These are phyloP conservation scores for Agonopterix heracliana DNA, from an alignment of 2,888 invertebrate genomes.

Conservation along the genomic window DNA sequence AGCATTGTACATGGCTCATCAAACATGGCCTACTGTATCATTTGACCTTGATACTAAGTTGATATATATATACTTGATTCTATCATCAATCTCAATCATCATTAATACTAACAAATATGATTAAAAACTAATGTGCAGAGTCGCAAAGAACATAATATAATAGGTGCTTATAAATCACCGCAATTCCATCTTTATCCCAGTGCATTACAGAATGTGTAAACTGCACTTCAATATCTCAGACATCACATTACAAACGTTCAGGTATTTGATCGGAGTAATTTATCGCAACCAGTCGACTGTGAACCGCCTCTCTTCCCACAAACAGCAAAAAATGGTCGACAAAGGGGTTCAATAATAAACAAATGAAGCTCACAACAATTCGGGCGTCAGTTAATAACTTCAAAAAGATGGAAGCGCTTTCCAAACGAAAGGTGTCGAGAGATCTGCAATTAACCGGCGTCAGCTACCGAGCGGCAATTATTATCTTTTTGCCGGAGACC, in stretches of 20 bases:
- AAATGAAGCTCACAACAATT: slow-evolving; percentile 27
- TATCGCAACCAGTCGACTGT: slow-evolving; percentile 23
- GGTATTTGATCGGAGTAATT: slow-evolving; percentile 19
- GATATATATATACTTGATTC: slow-evolving; percentile 50
- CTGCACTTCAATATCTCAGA: slow-evolving; percentile 18
- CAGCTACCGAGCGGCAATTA: slow-evolving; percentile 58
- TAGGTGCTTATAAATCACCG: slow-evolving; percentile 8
- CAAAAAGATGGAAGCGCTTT: slow-evolving; percentile 67
- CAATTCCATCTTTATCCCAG: slow-evolving; percentile 20
- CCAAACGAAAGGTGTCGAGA: slow-evolving; percentile 72
- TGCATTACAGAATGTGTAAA: slow-evolving; percentile 14
- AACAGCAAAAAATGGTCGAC: slow-evolving; percentile 4
- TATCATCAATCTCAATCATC: slow-evolving; percentile 37
- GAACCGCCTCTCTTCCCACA: slow-evolving; percentile 20
- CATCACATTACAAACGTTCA: slow-evolving; percentile 8
- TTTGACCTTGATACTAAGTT: slow-evolving; percentile 47
- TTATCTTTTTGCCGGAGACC: slow-evolving; percentile 70
- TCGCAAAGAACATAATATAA: not conserved
- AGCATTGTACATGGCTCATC: too few relatives aligned
- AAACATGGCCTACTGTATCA: slow-evolving; percentile 19
- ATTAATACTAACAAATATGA: slow-evolving; percentile 42
- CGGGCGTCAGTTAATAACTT: slow-evolving; percentile 42
- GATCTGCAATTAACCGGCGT: slow-evolving; percentile 57
- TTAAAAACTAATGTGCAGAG: slow-evolving; percentile 30
- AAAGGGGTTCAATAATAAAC: slow-evolving; percentile 6